phyloP scores from a whole-genome alignment of 2,797 vertebrate genomes.

The Hydrophis major region DNA sequence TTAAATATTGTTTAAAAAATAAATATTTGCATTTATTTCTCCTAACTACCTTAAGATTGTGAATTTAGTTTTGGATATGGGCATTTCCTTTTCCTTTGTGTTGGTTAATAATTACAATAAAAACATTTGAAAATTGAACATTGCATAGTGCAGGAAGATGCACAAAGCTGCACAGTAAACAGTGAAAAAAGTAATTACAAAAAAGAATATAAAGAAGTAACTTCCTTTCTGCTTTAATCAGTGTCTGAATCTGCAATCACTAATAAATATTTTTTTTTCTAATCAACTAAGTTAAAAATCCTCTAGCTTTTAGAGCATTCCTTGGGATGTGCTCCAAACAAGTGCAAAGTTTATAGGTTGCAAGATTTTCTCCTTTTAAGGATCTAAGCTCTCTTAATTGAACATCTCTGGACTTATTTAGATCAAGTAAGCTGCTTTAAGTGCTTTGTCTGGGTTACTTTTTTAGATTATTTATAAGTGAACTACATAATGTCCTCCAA shows the following conservation, averaged over 20 bases:
- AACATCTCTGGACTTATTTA: conserved; percentile 23
- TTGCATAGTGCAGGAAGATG: background rate
- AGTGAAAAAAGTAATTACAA: background rate
- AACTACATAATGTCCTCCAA: background rate
- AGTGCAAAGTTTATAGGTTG: background rate
- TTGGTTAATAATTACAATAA: background rate
- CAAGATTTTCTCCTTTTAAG: conserved; percentile 31
- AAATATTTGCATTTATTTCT: background rate
- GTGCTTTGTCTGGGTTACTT: conserved; percentile 15
- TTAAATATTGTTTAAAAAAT: background rate
- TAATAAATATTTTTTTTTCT: background rate
- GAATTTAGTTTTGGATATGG: background rate
- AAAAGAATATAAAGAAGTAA: background rate
- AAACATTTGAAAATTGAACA: background rate
- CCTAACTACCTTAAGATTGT: background rate
- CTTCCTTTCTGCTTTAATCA: background rate
- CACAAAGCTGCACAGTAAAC: background rate
- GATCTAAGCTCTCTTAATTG: background rate
- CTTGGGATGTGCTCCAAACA: background rate
- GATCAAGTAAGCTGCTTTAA: conserved; percentile 25
- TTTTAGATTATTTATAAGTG: conserved; percentile 20
- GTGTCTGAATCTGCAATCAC: background rate
- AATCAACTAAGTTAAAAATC: background rate
- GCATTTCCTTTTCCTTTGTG: background rate
- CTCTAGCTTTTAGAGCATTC: background rate